phyloP scores from a whole-genome alignment of 2,888 invertebrate species.

The Acleris cristana region DNA sequence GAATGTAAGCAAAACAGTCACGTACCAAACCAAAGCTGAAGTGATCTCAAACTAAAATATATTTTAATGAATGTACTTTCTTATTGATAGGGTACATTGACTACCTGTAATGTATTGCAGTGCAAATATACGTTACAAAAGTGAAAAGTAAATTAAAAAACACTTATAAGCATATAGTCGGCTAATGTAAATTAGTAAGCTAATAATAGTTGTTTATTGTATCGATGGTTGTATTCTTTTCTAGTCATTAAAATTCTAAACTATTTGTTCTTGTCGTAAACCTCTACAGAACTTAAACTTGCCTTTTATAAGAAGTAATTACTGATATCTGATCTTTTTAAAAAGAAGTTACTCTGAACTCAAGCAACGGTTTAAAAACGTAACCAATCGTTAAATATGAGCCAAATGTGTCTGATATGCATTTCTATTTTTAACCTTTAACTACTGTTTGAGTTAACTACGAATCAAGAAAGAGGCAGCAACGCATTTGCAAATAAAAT shows the following conservation, averaged over 20 bases:
- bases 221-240: slow-evolving; percentile 34
- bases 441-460: too few species aligned
- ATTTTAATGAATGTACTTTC: slow-evolving; percentile 23
- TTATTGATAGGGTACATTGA: too few species aligned
- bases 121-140: too few species aligned
- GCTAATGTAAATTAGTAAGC: slow-evolving; percentile 15
- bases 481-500: too few species aligned
- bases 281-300: slow-evolving; percentile 25
- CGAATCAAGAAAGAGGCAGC: too few species aligned
- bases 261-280: slow-evolving; percentile 34
- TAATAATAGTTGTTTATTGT: slow-evolving; percentile 17
- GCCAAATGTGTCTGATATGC: too few species aligned
- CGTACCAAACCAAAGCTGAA: slow-evolving; percentile 73
- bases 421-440: too few species aligned
- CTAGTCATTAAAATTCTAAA: slow-evolving; percentile 30
- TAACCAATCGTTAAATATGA: too few species aligned
- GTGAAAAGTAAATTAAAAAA: not conserved
- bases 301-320: not conserved
- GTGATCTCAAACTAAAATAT: slow-evolving; percentile 59
- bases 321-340: too few species aligned
- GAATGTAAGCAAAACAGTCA: slow-evolving; percentile 65
- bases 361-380: too few species aligned
- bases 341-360: too few species aligned
- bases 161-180: slow-evolving; percentile 15
- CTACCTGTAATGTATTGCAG: too few species aligned